phyloP scores from a whole-genome alignment of 2,888 invertebrate species.

The Brenthis ino region DNA sequence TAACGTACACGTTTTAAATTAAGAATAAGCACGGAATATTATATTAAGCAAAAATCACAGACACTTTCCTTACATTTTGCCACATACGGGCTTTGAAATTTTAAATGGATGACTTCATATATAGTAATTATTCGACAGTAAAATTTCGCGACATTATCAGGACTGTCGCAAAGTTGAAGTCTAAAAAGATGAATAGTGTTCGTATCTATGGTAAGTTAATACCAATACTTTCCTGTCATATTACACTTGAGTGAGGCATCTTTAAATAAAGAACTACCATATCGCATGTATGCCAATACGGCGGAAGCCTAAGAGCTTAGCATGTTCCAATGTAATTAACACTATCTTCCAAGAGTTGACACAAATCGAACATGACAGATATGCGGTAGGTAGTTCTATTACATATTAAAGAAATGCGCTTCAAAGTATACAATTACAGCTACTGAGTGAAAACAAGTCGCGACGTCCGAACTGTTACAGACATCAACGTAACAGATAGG shows the following conservation, averaged over 20 bases:
- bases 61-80: conserved; percentile 73
- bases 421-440: not conserved
- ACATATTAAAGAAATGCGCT: too few species aligned
- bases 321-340: too few species aligned
- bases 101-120: conserved; percentile 25
- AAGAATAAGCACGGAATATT: conserved; percentile 77
- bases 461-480: conserved; percentile 47
- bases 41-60: conserved; percentile 79
- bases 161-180: not conserved
- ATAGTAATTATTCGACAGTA: conserved; percentile 16
- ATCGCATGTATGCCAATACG: too few species aligned
- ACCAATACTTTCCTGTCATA: not conserved
- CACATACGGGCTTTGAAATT: conserved; percentile 46
- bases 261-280: not conserved
- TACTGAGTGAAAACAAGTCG: conserved; percentile 16
- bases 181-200: not conserved
- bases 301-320: too few species aligned
- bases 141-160: conserved; percentile 8
- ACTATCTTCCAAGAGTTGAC: too few species aligned
- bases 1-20: conserved; percentile 65
- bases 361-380: too few species aligned
- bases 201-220: conserved; percentile 1
- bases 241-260: not conserved
- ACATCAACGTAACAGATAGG: conserved; percentile 61
- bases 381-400: too few species aligned